A percentile compares a stretch with the other conserved stretches of the same genome.
phyloP scores from a whole-genome alignment of 2,113 vertebrate genomes.

The Pyxicephalus adspersus region DNA sequence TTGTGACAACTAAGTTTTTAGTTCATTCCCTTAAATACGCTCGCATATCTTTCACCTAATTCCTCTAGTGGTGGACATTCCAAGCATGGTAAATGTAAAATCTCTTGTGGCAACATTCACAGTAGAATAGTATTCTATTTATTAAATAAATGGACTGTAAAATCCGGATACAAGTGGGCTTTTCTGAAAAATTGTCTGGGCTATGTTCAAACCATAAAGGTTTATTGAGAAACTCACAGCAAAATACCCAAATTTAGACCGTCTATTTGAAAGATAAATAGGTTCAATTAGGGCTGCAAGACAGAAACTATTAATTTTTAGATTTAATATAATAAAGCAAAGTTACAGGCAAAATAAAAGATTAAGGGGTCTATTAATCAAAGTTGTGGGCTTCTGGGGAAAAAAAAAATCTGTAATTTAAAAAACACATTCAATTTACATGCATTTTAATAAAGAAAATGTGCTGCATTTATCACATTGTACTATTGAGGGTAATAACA shows the following conservation, averaged over 20 bases:
- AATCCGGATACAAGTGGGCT: too few relatives aligned
- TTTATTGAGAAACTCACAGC: background rate
- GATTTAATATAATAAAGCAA: conserved; percentile 40
- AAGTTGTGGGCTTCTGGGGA: background rate
- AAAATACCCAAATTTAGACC: conserved; percentile 22
- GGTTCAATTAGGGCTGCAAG: conserved; percentile 17
- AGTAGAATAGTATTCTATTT: too few relatives aligned
- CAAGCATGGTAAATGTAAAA: too few relatives aligned
- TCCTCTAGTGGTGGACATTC: too few relatives aligned
- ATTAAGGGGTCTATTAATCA: conserved; percentile 41
- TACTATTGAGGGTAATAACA: conserved; percentile 5
- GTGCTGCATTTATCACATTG: conserved; percentile 39
- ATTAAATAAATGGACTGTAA: too few relatives aligned
- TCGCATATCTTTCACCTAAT: too few relatives aligned
- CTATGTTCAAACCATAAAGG: background rate
- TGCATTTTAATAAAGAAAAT: conserved; percentile 10
- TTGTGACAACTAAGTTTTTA: too few relatives aligned
- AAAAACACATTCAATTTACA: conserved; percentile 34
- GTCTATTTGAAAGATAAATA: conserved; percentile 31
- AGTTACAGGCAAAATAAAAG: conserved; percentile 22
- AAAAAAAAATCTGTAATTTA: conserved; percentile 8
- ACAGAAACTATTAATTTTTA: conserved; percentile 40
- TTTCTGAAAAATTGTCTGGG: background rate
- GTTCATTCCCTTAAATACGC: too few relatives aligned
- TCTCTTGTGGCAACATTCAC: too few relatives aligned